Conservation (phyloP, 2,888 invertebrate species). For the Watsonalla binaria region DNA sequence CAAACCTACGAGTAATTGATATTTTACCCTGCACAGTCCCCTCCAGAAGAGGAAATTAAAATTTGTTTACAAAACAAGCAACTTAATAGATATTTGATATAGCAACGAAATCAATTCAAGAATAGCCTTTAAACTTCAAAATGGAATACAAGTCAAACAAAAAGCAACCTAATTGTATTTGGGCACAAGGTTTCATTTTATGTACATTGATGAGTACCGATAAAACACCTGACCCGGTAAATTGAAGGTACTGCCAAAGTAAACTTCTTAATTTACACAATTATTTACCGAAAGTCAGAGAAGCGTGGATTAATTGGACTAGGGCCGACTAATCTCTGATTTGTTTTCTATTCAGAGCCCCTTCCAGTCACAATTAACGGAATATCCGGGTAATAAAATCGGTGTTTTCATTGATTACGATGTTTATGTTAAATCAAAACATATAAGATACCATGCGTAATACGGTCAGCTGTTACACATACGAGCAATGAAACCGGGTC, state of each 20-base stretch:
- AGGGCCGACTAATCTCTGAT: slow-evolving; percentile 1
- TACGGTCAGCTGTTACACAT: too few species aligned
- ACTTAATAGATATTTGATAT: background rate
- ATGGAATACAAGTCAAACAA: background rate
- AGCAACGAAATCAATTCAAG: background rate
- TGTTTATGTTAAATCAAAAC: background rate
- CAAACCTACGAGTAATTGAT: too few species aligned
- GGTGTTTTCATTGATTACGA: background rate
- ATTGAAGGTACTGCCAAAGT: slow-evolving; percentile 7
- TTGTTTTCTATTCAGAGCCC: slow-evolving; percentile 1
- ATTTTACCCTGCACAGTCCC: too few species aligned
- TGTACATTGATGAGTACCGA: background rate
- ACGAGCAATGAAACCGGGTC: too few species aligned
- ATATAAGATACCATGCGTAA: too few species aligned
- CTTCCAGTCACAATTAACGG: background rate
- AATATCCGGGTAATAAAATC: background rate
- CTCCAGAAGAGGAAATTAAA: too few species aligned
- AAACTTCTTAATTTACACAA: slow-evolving; percentile 14
- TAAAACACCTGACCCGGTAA: slow-evolving; percentile 3
- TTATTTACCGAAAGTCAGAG: slow-evolving; percentile 14
- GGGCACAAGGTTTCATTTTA: background rate
- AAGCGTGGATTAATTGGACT: slow-evolving; percentile 12
- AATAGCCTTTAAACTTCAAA: background rate
- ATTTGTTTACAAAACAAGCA: background rate
- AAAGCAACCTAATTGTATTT: background rate